Conservation (phyloP, 2,113 vertebrate genomes). For the Ellobius talpinus region DNA sequence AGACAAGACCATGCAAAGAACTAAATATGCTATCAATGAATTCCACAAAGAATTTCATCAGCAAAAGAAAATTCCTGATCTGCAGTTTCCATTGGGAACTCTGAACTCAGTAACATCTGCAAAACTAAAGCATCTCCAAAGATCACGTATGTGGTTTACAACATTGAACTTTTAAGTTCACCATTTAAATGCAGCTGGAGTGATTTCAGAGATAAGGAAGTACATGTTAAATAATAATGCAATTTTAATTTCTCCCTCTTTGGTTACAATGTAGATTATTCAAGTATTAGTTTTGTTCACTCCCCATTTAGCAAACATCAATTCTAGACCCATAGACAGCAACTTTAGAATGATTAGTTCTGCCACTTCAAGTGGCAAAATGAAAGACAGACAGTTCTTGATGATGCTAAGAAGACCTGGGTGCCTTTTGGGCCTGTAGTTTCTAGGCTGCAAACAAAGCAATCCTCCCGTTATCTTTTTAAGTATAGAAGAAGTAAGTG, state of each 20-base stretch:
- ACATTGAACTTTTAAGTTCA: constrained; percentile 81
- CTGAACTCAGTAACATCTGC: constrained; percentile 79
- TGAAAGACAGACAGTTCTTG: constrained; percentile 30
- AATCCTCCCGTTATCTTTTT: constrained; percentile 63
- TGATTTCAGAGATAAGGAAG: constrained; percentile 74
- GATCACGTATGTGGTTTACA: constrained; percentile 74
- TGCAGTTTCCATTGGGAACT: constrained; percentile 81
- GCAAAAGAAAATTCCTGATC: constrained; percentile 74
- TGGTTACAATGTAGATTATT: constrained; percentile 70
- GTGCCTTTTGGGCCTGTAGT: background rate
- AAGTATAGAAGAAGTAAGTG: constrained; percentile 71
- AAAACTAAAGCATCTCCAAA: constrained; percentile 83
- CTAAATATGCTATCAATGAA: constrained; percentile 63
- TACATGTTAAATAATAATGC: constrained; percentile 62
- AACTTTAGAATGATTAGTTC: constrained; percentile 64
- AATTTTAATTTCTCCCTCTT: constrained; percentile 68
- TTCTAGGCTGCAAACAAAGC: constrained; percentile 39
- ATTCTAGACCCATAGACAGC: constrained; percentile 73
- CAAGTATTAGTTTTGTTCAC: constrained; percentile 73
- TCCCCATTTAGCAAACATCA: constrained; percentile 77
- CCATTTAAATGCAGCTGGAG: constrained; percentile 33
- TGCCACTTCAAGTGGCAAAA: constrained; percentile 58
- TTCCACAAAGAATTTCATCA: constrained; percentile 51
- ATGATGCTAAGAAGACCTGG: constrained; percentile 48
- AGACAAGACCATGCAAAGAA: constrained; percentile 74